Percentiles rank a stretch among this genome's conserved stretches.
Conservation (phyloP, 2,113 vertebrate species). For the Pavo muticus region DNA sequence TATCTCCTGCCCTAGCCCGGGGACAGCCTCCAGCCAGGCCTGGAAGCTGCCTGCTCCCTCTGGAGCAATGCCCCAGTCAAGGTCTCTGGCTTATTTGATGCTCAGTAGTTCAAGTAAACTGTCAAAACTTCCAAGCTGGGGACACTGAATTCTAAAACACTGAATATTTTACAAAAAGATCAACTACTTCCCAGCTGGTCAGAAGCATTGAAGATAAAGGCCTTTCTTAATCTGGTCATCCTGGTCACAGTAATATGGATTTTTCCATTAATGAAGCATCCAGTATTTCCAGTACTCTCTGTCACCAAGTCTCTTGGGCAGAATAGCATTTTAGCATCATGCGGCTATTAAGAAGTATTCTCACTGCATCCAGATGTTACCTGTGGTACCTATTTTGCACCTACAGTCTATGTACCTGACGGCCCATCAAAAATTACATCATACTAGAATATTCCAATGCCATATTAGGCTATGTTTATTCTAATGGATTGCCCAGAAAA, state of each 20-base stretch:
- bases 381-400: neutral
- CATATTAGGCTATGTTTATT: neutral
- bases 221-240: neutral
- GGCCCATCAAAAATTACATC: accelerated
- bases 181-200: neutral
- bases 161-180: neutral
- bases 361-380: neutral
- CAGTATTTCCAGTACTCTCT: neutral
- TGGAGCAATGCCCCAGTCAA: neutral
- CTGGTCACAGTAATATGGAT: neutral
- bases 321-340: neutral
- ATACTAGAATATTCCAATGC: neutral
- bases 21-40: neutral
- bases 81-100: neutral
- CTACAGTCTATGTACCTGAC: neutral
- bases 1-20: neutral
- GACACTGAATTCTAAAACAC: neutral
- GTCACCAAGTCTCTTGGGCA: neutral
- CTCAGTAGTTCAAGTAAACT: neutral
- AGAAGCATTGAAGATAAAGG: neutral
- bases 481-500: neutral
- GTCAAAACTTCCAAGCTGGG: neutral
- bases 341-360: neutral
- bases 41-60: neutral
- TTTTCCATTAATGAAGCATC: neutral